Percentiles rank a stretch among this genome's conserved stretches.
Conservation (phyloP, 1,140 invertebrate genomes). For the Zophobas morio region DNA sequence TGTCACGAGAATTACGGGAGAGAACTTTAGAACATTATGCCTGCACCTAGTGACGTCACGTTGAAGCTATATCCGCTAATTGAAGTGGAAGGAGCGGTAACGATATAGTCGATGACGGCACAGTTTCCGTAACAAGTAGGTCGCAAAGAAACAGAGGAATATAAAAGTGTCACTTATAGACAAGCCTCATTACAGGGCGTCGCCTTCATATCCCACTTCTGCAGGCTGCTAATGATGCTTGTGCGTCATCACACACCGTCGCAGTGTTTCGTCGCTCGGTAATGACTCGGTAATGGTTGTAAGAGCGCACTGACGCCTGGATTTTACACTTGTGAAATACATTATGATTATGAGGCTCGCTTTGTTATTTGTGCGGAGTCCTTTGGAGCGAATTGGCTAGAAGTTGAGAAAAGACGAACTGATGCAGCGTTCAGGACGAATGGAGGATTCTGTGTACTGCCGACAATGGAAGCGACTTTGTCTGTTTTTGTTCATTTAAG, state of each 20-base stretch:
- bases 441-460: constrained; percentile 5
- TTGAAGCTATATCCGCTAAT: not conserved
- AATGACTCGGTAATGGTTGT: constrained; percentile 57
- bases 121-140: constrained; percentile 18
- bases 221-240: constrained; percentile 47
- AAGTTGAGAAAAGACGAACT: constrained; percentile 53
- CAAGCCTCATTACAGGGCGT: constrained; percentile 20
- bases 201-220: constrained; percentile 30
- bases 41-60: not conserved
- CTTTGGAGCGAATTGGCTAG: constrained; percentile 52
- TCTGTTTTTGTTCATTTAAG: constrained; percentile 44
- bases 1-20: not conserved
- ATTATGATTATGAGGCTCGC: constrained; percentile 54
- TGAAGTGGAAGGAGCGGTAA: constrained; percentile 17
- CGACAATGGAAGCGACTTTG: constrained; percentile 32
- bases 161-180: constrained; percentile 32
- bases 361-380: constrained; percentile 52
- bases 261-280: constrained; percentile 55
- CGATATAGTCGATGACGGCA: constrained; percentile 5
- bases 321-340: constrained; percentile 58
- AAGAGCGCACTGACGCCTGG: constrained; percentile 53
- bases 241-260: constrained; percentile 54
- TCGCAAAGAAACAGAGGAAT: constrained; percentile 10
- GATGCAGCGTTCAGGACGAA: constrained; percentile 44
- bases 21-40: not conserved